Evolutionary conservation across 2,888 invertebrate species (phyloP).

Genomic region (Drosophila neutralis): DNA sequence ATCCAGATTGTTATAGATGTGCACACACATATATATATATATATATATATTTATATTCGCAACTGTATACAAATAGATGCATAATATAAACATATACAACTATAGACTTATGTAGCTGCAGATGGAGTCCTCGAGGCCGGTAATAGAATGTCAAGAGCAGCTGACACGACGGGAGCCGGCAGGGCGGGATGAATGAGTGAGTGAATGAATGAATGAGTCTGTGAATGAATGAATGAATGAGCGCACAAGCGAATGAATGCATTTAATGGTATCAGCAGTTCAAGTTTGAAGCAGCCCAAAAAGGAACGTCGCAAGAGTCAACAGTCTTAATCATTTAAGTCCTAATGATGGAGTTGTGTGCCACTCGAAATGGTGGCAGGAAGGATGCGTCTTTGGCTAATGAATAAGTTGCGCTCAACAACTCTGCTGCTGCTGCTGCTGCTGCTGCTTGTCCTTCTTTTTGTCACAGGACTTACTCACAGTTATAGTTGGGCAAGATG

Average conservation of each 20-base stretch:
- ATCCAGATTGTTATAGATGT: slow-evolving; percentile 54
- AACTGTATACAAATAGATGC: not conserved
- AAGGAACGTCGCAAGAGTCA: slow-evolving; percentile 56
- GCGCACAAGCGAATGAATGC: slow-evolving; percentile 1
- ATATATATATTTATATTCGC: not conserved
- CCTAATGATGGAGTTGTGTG: slow-evolving; percentile 76
- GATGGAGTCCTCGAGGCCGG: slow-evolving; percentile 54
- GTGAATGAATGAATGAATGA: slow-evolving; percentile 25
- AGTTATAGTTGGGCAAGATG: slow-evolving; percentile 41
- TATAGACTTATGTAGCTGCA: slow-evolving; percentile 11
- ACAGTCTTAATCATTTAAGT: slow-evolving; percentile 66
- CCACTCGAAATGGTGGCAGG: slow-evolving; percentile 43
- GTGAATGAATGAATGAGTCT: not conserved
- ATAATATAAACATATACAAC: not conserved
- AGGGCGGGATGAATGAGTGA: slow-evolving; percentile 25
- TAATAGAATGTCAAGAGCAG: slow-evolving; percentile 79
- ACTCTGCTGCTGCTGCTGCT: slow-evolving; percentile 4
- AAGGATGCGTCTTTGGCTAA: slow-evolving; percentile 58
- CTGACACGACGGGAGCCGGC: slow-evolving; percentile 50
- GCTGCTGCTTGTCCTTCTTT: slow-evolving; percentile 7
- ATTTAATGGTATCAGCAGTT: slow-evolving; percentile 69
- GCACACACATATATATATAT: slow-evolving; percentile 5
- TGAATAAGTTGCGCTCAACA: slow-evolving; percentile 51
- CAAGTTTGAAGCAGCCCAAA: slow-evolving; percentile 59
- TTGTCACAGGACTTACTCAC: not conserved